These are phyloP conservation scores for Matsumurasca onukii DNA, from an alignment of 1,140 invertebrate genomes.

Conservation along the genomic window DNA sequence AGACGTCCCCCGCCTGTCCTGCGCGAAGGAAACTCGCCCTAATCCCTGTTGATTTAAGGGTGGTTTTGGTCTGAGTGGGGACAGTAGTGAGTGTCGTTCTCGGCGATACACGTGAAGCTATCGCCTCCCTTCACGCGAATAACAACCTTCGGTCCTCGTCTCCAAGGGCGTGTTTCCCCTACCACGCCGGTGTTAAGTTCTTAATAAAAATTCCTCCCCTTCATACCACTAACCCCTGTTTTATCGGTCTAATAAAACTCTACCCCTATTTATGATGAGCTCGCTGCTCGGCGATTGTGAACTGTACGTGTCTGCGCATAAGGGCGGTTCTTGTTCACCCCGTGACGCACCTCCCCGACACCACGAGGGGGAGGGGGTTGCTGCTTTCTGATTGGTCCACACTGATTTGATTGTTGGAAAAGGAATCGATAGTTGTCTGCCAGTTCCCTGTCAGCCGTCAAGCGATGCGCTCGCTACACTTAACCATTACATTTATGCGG, in stretches of 20 bases:
- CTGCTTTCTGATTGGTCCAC: conserved; percentile 15
- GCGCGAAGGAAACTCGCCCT: conserved; percentile 29
- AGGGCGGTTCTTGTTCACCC: conserved; percentile 12
- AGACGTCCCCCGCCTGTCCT: conserved; percentile 22
- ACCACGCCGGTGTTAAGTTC: conserved; percentile 11
- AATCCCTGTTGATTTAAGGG: conserved; percentile 33
- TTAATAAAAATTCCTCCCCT: conserved; percentile 36
- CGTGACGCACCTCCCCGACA: conserved; percentile 9
- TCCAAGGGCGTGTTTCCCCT: conserved; percentile 29
- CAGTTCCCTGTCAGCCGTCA: not conserved
- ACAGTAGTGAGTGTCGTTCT: conserved; percentile 13
- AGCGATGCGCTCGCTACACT: not conserved
- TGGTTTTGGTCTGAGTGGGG: conserved; percentile 27
- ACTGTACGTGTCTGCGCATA: conserved; percentile 4
- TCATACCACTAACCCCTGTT: conserved; percentile 34
- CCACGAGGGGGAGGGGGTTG: conserved; percentile 1
- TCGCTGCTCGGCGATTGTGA: not conserved
- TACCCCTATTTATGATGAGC: conserved; percentile 32
- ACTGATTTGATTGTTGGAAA: conserved; percentile 9
- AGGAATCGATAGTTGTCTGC: conserved; percentile 15
- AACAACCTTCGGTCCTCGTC: conserved; percentile 13
- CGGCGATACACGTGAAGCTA: conserved; percentile 32
- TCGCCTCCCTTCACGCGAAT: conserved; percentile 9
- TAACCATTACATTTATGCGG: not conserved
- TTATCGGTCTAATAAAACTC: conserved; percentile 36